A percentile compares a stretch with the other conserved stretches of the same genome.
Evolutionary conservation across 2,888 invertebrate species (phyloP).

Genomic region (Cheiracanthium punctorium): DNA sequence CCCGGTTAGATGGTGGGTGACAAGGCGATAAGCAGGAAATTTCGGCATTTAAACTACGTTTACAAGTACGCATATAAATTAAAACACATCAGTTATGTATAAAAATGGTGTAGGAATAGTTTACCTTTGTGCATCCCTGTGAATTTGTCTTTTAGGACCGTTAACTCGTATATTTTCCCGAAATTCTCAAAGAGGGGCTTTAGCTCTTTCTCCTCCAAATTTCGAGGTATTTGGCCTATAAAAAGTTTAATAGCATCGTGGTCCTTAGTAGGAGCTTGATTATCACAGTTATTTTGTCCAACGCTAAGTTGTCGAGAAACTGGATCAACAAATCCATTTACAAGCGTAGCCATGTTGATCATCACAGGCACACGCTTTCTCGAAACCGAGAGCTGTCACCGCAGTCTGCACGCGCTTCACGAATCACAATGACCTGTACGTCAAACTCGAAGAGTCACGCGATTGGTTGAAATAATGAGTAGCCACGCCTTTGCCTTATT

Average conservation of each 20-base stretch:
- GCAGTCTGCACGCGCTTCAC: conserved; percentile 43
- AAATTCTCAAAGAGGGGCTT: conserved; percentile 94
- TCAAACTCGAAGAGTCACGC: neutral
- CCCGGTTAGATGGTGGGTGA: neutral
- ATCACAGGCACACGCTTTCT: conserved; percentile 56
- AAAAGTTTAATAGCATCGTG: conserved; percentile 86
- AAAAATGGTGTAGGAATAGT: conserved; percentile 73
- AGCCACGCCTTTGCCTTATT: conserved; percentile 10
- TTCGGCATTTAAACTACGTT: no score
- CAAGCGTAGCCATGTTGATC: conserved; percentile 71
- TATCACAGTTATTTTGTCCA: conserved; percentile 56
- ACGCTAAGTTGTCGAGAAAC: conserved; percentile 60
- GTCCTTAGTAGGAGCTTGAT: conserved; percentile 77
- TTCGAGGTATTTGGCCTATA: conserved; percentile 93
- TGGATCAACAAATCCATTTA: conserved; percentile 70
- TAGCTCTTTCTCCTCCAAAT: conserved; percentile 89
- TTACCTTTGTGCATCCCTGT: conserved; percentile 96
- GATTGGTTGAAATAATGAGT: neutral
- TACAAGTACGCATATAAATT: no score
- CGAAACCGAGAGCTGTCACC: conserved; percentile 50
- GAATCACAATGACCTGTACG: conserved; percentile 22
- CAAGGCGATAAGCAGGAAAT: no score
- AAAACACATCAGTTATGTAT: no score
- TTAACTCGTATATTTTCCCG: conserved; percentile 94
- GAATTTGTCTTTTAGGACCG: conserved; percentile 94